Base-by-base conservation (phyloP, 2,888 invertebrate species). In the Scelioninae gen. 2 region DNA sequence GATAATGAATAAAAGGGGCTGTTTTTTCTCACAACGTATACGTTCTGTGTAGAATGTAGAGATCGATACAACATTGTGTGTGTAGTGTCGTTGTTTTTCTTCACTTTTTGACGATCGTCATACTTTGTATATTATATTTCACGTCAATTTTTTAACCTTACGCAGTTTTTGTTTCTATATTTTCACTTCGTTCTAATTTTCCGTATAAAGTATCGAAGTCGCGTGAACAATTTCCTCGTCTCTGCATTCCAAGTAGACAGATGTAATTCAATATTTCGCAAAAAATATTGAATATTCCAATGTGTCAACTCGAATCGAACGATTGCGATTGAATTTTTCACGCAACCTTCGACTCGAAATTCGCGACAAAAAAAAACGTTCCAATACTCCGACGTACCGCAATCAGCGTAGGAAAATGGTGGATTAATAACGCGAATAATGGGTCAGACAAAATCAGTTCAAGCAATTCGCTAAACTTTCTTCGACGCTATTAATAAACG, bases 21-120 rank as follows among this genome's bases (percentile, higher is more conserved):
- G 45, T 74, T 74, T 74, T 65, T 74, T 70, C 61, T 67, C 57
- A 41, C 57, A 41, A 50, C 46, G 64, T 74, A 53, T 58, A 61
- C 70, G 69, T 67, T 74, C 53, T 70, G 53, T 74, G 74, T 74
- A 74, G 74, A 74, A 65, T 74, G 65, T 74, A 74, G 74, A 74
- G 53, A 74, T 74, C 74, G 67, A 74, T 74, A 70, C 53, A 69
- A 70, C 50, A 61, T 57, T 74, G 65, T 70, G 68, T 73, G 68
- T 64, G 69, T 74, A 74, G 73, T 52, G 43, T 69, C 65, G 61
- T 18, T 70, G 55, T 70, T 74, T 70, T 64, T 65, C 64, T 53
- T 48, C 60, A 64, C 53, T 65, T 74, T 69, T 74, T 69, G 60
- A 69, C 58, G 64, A 64, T 58, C 63, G 55, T 64, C 68, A 53